Conservation (phyloP, 1,140 invertebrate genomes). For the Bicyclus anynana region DNA sequence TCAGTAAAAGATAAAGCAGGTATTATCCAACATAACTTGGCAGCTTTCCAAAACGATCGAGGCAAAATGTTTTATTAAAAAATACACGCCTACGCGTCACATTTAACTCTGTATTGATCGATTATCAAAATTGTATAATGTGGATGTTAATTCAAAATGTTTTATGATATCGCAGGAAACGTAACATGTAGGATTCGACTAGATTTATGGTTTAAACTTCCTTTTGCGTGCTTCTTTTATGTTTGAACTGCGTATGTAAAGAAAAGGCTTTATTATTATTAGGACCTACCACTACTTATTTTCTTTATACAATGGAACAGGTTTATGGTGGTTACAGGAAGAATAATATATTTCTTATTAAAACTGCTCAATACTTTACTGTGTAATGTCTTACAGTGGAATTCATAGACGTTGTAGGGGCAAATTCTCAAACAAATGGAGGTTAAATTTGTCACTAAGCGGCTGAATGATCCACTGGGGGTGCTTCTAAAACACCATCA, state of each 20-base stretch:
- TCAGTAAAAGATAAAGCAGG: constrained; percentile 16
- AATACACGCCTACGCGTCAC: constrained; percentile 30
- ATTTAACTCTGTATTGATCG: constrained; percentile 29
- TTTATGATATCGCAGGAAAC: constrained; percentile 15
- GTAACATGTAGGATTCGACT: constrained; percentile 3
- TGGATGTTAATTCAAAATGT: constrained; percentile 22
- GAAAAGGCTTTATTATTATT: not conserved
- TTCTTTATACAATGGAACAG: too few relatives aligned
- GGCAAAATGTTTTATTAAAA: constrained; percentile 33
- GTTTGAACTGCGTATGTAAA: not conserved
- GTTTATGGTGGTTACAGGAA: too few relatives aligned
- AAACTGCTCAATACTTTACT: too few relatives aligned
- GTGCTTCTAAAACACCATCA: too few relatives aligned
- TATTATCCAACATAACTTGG: constrained; percentile 26
- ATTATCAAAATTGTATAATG: constrained; percentile 30
- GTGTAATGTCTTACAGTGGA: too few relatives aligned
- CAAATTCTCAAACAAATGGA: too few relatives aligned
- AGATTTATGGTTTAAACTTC: constrained; percentile 9
- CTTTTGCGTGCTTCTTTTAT: constrained; percentile 9
- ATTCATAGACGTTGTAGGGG: too few relatives aligned
- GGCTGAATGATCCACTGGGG: too few relatives aligned
- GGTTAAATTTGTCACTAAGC: too few relatives aligned
- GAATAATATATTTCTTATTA: too few relatives aligned
- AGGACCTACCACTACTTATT: too few relatives aligned
- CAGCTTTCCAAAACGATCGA: constrained; percentile 23